Conservation (phyloP, 2,888 invertebrate genomes). For the Capitulum mitella region DNA sequence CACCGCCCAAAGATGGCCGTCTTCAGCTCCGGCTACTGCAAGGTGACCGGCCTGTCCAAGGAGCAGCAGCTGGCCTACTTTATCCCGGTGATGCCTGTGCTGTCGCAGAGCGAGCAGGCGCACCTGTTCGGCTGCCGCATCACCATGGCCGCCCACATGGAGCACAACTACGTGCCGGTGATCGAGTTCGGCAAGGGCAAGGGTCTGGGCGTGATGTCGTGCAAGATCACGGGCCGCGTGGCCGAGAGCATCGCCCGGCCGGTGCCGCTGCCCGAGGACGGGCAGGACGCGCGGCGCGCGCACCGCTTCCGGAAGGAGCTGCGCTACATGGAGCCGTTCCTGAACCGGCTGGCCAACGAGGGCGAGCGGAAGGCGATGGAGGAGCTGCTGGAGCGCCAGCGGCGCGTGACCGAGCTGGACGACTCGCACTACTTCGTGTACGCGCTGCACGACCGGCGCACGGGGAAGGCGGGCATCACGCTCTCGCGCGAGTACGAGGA, state of each 20-base stretch:
- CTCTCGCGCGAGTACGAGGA: constrained; percentile 34
- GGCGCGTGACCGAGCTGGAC: constrained; percentile 28
- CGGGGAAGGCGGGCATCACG: constrained; percentile 30
- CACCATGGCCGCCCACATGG: constrained; percentile 52
- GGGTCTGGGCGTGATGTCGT: background rate
- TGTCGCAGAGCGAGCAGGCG: constrained; percentile 2
- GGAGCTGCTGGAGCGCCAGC: constrained; percentile 32
- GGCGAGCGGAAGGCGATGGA: constrained; percentile 25
- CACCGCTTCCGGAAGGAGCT: background rate
- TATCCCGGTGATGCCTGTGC: constrained; percentile 7
- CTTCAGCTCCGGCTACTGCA: constrained; percentile 14
- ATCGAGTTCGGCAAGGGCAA: constrained; percentile 36
- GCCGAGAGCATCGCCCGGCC: background rate
- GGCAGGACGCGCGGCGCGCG: too few relatives aligned
- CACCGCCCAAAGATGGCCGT: background rate
- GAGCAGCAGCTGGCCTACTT: background rate
- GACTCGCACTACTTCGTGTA: constrained; percentile 30
- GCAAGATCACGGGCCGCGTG: background rate
- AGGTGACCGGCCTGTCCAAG: background rate
- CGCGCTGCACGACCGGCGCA: constrained; percentile 29
- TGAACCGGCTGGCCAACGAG: background rate
- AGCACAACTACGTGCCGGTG: constrained; percentile 39
- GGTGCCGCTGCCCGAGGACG: background rate
- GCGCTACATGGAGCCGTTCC: constrained; percentile 16
- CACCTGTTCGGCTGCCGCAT: constrained; percentile 53